These are phyloP conservation scores for Erythrocercus mccallii DNA, from an alignment of 2,113 vertebrate species.

Conservation along the genomic window DNA sequence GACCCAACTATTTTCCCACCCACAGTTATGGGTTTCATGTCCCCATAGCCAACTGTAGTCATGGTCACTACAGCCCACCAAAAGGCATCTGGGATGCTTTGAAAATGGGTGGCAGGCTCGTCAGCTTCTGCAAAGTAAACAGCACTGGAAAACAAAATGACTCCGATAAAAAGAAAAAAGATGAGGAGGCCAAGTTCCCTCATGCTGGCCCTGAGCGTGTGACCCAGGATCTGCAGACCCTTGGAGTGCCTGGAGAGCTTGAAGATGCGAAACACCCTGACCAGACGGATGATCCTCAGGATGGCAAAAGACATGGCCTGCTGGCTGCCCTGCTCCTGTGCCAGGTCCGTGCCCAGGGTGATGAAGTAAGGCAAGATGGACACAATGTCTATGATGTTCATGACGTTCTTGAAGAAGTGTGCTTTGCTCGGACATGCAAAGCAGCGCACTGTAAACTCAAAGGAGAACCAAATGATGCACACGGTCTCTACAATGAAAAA, in stretches of 20 bases:
- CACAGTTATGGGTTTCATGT: conserved; percentile 99
- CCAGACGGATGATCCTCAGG: conserved; percentile 94
- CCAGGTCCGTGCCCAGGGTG: conserved; percentile 95
- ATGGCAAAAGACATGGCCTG: conserved; percentile 99
- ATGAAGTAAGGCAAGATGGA: conserved; percentile 99
- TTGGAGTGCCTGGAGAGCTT: conserved; percentile 98
- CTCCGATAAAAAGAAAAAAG: conserved; percentile 97
- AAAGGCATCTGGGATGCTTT: conserved; percentile 98
- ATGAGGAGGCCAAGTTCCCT: conserved; percentile 96
- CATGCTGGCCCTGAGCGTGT: conserved; percentile 96
- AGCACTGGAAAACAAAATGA: conserved; percentile 98
- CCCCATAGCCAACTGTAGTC: conserved; percentile 98
- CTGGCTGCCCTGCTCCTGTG: conserved; percentile 83
- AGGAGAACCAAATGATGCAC: conserved; percentile 99
- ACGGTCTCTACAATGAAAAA: conserved; percentile 99
- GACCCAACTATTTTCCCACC: conserved; percentile 98
- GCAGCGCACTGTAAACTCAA: conserved; percentile 95
- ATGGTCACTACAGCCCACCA: conserved; percentile 99
- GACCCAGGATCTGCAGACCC: conserved; percentile 97
- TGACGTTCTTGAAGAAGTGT: conserved; percentile 95
- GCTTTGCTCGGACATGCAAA: conserved; percentile 95
- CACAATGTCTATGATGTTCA: conserved; percentile 98
- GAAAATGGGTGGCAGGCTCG: conserved; percentile 93
- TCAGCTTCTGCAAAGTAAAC: conserved; percentile 98
- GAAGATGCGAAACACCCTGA: conserved; percentile 97